Evolutionary conservation across 2,888 invertebrate species (phyloP).

Genomic region (Dorcus hopei): DNA sequence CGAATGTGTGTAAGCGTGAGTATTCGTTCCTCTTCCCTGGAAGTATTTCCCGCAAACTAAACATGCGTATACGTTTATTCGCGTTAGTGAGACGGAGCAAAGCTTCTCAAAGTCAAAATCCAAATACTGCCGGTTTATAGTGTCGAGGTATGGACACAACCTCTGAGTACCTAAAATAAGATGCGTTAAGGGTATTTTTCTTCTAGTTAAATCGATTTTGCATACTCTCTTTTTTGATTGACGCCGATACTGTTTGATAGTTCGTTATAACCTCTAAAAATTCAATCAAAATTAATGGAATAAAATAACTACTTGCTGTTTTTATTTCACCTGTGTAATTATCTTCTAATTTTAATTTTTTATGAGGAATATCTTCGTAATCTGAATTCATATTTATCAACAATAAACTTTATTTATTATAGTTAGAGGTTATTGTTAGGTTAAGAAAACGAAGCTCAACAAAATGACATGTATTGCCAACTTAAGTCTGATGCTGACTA

Average conservation of each 20-base stretch:
- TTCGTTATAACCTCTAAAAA: not conserved
- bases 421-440: no score
- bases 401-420: not conserved
- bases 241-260: not conserved
- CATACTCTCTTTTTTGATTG: not conserved
- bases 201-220: not conserved
- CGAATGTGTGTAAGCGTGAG: constrained; percentile 98
- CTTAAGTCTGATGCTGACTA: no score
- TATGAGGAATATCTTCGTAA: not conserved
- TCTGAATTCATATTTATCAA: not conserved
- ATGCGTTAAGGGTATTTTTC: not conserved
- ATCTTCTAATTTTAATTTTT: not conserved
- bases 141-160: constrained; percentile 95
- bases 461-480: no score
- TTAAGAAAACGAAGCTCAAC: no score
- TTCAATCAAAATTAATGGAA: not conserved
- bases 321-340: not conserved
- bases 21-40: constrained; percentile 93
- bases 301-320: not conserved
- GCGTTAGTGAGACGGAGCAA: constrained; percentile 94
- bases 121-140: constrained; percentile 92
- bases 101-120: constrained; percentile 99
- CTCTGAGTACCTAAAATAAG: constrained; percentile 20
- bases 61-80: constrained; percentile 99
- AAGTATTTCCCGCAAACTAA: constrained; percentile 99